Percentiles rank a stretch among this genome's conserved stretches.
Evolutionary conservation across 2,113 vertebrate species (phyloP).

Genomic region (Hippolais icterina): DNA sequence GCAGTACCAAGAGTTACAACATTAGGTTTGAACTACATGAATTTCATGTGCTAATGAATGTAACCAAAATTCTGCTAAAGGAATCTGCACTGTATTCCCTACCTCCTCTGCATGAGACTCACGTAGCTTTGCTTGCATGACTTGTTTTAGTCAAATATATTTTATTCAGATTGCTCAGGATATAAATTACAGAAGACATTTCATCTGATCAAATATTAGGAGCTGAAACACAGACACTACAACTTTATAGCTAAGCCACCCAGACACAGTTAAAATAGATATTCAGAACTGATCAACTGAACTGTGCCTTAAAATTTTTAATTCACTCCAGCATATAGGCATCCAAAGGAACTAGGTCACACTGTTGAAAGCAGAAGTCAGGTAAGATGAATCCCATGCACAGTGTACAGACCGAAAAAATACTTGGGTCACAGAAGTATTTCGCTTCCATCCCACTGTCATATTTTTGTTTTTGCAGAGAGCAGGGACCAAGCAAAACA

Average conservation of each 20-base stretch:
- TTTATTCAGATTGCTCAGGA: not conserved
- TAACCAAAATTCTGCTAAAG: not conserved
- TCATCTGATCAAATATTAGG: not conserved
- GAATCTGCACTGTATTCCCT: not conserved
- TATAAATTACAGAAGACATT: not conserved
- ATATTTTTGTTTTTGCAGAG: not conserved
- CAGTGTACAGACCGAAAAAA: not conserved
- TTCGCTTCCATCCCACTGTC: not conserved
- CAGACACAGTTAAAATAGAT: not conserved
- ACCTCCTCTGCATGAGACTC: not conserved
- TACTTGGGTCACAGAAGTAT: not conserved
- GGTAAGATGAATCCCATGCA: not conserved
- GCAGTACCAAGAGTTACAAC: not conserved
- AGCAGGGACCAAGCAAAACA: not conserved
- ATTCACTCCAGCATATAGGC: not conserved
- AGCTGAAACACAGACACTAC: not conserved
- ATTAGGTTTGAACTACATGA: not conserved
- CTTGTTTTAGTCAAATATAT: not conserved
- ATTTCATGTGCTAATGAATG: not conserved
- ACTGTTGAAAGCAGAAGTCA: not conserved
- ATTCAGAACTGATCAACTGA: not conserved
- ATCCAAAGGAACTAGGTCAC: not conserved
- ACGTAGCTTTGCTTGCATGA: not conserved
- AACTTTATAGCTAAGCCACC: not conserved
- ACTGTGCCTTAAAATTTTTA: not conserved